Conservation (phyloP, 2,113 vertebrate genomes). For the Melospiza georgiana region DNA sequence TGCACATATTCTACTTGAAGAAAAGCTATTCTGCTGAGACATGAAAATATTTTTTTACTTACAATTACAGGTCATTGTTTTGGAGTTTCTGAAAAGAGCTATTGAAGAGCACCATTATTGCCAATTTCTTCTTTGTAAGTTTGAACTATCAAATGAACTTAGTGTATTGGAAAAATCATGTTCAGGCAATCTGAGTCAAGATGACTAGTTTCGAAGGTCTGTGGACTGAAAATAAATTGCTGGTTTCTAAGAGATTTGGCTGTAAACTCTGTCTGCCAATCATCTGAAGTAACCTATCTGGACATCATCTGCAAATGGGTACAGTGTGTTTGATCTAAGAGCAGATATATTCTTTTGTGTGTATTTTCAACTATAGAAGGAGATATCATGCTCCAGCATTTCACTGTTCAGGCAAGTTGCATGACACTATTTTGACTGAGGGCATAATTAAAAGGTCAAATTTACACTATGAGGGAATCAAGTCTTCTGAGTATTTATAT, state of each 20-base stretch:
- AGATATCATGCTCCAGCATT: not conserved
- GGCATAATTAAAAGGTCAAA: not conserved
- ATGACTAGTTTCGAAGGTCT: not conserved
- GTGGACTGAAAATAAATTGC: conserved; percentile 12
- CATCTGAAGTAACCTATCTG: not conserved
- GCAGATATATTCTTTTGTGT: not conserved
- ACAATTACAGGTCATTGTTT: conserved; percentile 21
- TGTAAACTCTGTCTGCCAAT: conserved; percentile 2
- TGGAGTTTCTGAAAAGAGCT: conserved; percentile 17
- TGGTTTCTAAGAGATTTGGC: not conserved
- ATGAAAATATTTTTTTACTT: not conserved
- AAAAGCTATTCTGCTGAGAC: not conserved
- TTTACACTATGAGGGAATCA: not conserved
- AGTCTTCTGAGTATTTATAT: not conserved
- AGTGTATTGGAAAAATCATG: not conserved
- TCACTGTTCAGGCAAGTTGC: not conserved
- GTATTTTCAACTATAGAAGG: not conserved
- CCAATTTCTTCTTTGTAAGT: not conserved
- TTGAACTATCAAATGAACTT: not conserved
- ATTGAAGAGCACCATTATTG: not conserved
- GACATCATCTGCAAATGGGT: not conserved
- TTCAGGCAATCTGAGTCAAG: not conserved
- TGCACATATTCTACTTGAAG: not conserved
- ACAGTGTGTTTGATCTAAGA: not conserved
- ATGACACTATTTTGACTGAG: not conserved